These are phyloP conservation scores for Plagodis pulveraria DNA, from an alignment of 2,888 invertebrate species.

Conservation along the genomic window DNA sequence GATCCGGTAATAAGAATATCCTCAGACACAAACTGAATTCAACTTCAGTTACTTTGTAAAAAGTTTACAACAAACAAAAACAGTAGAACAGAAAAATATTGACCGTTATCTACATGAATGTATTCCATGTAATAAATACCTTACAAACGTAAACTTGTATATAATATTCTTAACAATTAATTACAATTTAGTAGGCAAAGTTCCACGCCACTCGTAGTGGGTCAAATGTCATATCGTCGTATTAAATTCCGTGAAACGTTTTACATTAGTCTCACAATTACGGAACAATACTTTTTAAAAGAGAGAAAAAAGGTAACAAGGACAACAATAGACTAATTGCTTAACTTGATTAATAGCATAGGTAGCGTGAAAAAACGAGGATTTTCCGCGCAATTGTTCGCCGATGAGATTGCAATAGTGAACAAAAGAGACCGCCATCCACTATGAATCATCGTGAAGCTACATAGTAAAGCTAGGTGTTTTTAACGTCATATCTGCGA, in stretches of 20 bases:
- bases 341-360: conserved; percentile 11
- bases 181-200: too few relatives aligned
- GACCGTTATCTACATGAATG: too few relatives aligned
- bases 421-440: conserved; percentile 22
- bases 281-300: conserved; percentile 6
- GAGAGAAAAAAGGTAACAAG: conserved; percentile 7
- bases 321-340: conserved; percentile 23
- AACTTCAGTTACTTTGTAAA: background rate
- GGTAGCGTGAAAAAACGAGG: conserved; percentile 25
- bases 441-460: conserved; percentile 17
- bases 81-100: too few relatives aligned
- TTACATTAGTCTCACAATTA: conserved; percentile 1
- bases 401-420: conserved; percentile 25
- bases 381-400: conserved; percentile 25
- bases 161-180: background rate
- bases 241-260: background rate
- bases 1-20: too few relatives aligned
- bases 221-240: background rate
- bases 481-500: conserved; percentile 26
- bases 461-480: conserved; percentile 10
- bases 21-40: background rate
- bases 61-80: background rate
- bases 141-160: too few relatives aligned
- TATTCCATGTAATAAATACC: too few relatives aligned
- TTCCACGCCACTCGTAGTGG: background rate